Percentiles rank a stretch among this genome's conserved stretches.
Evolutionary conservation across 1,140 invertebrate genomes (phyloP).

Genomic region (Cecropterus lyciades): DNA sequence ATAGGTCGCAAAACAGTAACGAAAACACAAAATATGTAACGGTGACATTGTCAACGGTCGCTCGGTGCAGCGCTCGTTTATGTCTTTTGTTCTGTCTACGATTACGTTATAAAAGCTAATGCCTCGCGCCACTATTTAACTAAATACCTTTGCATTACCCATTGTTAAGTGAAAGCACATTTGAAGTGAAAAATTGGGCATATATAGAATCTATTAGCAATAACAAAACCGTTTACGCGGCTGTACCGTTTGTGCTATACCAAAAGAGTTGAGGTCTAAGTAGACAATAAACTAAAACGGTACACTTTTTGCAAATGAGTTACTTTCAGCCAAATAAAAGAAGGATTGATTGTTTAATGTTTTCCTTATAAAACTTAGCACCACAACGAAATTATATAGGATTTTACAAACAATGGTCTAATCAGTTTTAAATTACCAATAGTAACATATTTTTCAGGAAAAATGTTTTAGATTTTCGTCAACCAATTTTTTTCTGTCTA

Average conservation of each 20-base stretch:
- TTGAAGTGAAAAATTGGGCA: conserved; percentile 21
- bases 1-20: neutral
- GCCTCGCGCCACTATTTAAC: conserved; percentile 26
- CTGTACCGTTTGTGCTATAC: conserved; percentile 14
- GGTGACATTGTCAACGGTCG: conserved; percentile 28
- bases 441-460: too few species aligned
- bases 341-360: too few species aligned
- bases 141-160: conserved; percentile 20
- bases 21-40: conserved; percentile 18
- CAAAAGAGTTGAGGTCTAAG: conserved; percentile 18
- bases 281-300: conserved; percentile 22
- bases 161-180: conserved; percentile 28
- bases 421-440: too few species aligned
- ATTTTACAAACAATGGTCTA: too few species aligned
- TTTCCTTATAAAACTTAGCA: too few species aligned
- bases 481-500: too few species aligned
- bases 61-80: conserved; percentile 39
- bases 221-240: conserved; percentile 15
- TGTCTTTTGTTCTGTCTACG: conserved; percentile 47
- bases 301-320: conserved; percentile 18
- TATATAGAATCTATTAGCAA: conserved; percentile 10
- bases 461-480: too few species aligned
- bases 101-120: conserved; percentile 37
- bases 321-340: conserved; percentile 14
- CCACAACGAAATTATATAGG: too few species aligned